A percentile compares a stretch with the other conserved stretches of the same genome.
Conservation (phyloP, 2,888 invertebrate genomes). For the Achlya flavicornis region DNA sequence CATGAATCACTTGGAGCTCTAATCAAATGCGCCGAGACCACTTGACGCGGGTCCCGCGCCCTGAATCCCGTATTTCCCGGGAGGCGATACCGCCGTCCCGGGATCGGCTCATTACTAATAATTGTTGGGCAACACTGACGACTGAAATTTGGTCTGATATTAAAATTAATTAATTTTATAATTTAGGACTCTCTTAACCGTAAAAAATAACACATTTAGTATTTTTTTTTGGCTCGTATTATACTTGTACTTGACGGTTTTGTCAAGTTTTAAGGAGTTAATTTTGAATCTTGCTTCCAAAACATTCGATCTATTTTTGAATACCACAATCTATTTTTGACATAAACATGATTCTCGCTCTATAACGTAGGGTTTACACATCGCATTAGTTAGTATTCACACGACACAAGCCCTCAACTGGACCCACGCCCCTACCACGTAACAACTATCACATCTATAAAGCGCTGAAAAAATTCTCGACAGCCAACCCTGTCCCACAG, state of each 20-base stretch:
- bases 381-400: constrained; percentile 17
- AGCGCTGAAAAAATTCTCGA: constrained; percentile 20
- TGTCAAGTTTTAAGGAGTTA: too few relatives aligned
- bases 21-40: constrained; percentile 39
- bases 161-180: too few relatives aligned
- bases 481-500: not conserved
- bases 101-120: constrained; percentile 58
- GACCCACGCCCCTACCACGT: not conserved
- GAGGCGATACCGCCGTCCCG: constrained; percentile 34
- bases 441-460: not conserved
- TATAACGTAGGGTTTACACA: too few relatives aligned
- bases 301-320: too few relatives aligned
- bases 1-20: constrained; percentile 42
- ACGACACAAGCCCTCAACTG: not conserved
- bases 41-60: constrained; percentile 30
- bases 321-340: too few relatives aligned
- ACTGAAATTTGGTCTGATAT: too few relatives aligned
- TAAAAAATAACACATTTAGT: too few relatives aligned
- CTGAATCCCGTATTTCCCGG: constrained; percentile 45
- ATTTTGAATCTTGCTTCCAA: too few relatives aligned
- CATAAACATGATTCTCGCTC: too few relatives aligned
- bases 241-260: too few relatives aligned
- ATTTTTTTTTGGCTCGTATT: too few relatives aligned
- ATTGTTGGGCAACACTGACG: constrained; percentile 59
- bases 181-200: too few relatives aligned